These are phyloP conservation scores for Rhegmatorhina hoffmannsi DNA, from an alignment of 2,113 vertebrate species.

Conservation along the genomic window DNA sequence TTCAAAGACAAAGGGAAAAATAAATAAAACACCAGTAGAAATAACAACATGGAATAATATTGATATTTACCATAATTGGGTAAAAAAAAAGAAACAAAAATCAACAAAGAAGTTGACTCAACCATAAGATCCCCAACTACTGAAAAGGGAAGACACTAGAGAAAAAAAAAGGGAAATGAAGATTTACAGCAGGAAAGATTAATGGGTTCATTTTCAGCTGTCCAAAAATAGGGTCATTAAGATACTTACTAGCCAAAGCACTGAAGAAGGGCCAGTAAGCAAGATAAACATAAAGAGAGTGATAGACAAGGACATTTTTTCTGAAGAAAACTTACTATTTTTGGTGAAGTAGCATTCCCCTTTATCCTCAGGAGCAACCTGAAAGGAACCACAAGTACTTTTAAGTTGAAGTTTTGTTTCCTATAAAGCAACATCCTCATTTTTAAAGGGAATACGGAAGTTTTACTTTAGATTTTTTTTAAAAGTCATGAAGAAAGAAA, in stretches of 20 bases:
- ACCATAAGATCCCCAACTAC: not conserved
- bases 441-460: not conserved
- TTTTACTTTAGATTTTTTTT: not conserved
- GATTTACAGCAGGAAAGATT: not conserved
- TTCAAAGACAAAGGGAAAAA: not conserved
- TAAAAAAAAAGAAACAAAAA: not conserved
- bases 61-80: not conserved
- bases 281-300: not conserved
- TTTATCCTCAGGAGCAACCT: not conserved
- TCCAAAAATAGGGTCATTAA: not conserved
- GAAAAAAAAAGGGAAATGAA: not conserved
- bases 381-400: slow-evolving; percentile 4
- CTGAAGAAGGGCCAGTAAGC: not conserved
- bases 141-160: not conserved
- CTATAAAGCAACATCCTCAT: not conserved
- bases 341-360: not conserved
- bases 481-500: not conserved
- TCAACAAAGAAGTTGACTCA: not conserved
- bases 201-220: not conserved
- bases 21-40: not conserved
- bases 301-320: not conserved
- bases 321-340: not conserved
- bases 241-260: not conserved
- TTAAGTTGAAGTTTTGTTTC: not conserved
- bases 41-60: not conserved